These are phyloP conservation scores for Oceanodroma leucorhoa DNA, from an alignment of 2,797 vertebrate species.

Conservation along the genomic window DNA sequence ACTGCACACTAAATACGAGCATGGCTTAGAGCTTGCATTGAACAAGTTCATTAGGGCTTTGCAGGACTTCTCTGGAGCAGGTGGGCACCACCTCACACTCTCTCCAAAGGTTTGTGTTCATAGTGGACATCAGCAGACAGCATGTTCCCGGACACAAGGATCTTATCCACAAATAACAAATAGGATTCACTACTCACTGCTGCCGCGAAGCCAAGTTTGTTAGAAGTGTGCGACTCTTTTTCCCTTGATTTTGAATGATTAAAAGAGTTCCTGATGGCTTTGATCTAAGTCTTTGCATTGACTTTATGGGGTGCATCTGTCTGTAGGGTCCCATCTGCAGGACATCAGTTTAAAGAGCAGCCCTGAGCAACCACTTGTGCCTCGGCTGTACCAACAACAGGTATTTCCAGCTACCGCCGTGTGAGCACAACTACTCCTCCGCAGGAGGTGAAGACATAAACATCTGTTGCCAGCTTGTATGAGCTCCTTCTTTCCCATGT, in stretches of 20 bases:
- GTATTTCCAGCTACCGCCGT: accelerated
- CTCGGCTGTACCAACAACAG: neutral
- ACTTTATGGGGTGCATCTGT: accelerated
- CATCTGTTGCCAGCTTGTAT: neutral
- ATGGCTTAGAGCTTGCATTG: accelerated
- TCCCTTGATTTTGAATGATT: neutral
- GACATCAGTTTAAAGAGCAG: neutral
- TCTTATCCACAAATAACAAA: neutral
- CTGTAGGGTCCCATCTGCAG: neutral
- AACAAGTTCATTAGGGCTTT: neutral
- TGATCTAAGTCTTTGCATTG: neutral
- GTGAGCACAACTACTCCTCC: neutral
- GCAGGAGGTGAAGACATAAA: accelerated
- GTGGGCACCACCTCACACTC: neutral
- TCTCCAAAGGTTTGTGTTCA: neutral
- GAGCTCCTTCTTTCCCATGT: neutral
- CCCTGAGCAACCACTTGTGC: neutral
- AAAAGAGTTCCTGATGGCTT: neutral
- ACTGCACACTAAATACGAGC: accelerated
- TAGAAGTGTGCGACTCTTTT: neutral
- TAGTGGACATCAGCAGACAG: neutral
- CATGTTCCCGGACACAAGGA: neutral
- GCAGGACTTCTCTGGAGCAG: neutral
- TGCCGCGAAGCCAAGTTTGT: accelerated
- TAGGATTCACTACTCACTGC: neutral